Evolutionary conservation across 1,140 invertebrate species (phyloP), one percentile per base, ranked within the genome.

Genomic region (Ceratosolen fusciceps): DNA sequence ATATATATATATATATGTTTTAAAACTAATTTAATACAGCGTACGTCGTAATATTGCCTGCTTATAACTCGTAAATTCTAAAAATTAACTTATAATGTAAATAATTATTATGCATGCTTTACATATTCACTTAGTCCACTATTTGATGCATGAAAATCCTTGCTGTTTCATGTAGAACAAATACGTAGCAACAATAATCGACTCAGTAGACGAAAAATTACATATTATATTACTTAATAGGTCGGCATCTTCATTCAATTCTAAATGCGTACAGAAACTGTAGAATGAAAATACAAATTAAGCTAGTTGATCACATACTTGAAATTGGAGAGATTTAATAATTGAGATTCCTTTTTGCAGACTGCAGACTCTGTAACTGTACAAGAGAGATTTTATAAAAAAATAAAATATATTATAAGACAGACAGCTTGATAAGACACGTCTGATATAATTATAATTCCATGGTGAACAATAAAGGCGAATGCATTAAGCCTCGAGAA

Each of bases 321-420:
- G 37, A 65, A 67, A 26, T 62, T 65, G 26, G 31, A 76, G 31
- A 76, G 31, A 67, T 73, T 73, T n/a, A 21, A 72, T 7, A 34
- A 31, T 72, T 65, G 43, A 62, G 19, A 74, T 74, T 74, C 43
- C 31, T 43, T 70, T 60, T 65, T n/a, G n/a, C 60, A 74, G n/a
- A 58, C 58, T 80, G 77, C 24, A 74, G 52, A 60, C 74, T 74
- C 26, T n/a, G n/a, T 76, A 67, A 78, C 62, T 79, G 73, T 79
- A 79, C 77, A 82, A 81, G 73, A 81, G 54, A 54, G 26, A 71
- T 70, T 80, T 29, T 21, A 60, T 81, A 65, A 47, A 74, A 77
- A 52, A 70, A 77, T 62, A 75, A 74, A 81, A 14, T 52, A 34
- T 19, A 76, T 54, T 54, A 3, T 39, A 52, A 67, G 54, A 12